Evolutionary conservation across 1,140 invertebrate genomes (phyloP).

Genomic region (Drosophila setifemur): DNA sequence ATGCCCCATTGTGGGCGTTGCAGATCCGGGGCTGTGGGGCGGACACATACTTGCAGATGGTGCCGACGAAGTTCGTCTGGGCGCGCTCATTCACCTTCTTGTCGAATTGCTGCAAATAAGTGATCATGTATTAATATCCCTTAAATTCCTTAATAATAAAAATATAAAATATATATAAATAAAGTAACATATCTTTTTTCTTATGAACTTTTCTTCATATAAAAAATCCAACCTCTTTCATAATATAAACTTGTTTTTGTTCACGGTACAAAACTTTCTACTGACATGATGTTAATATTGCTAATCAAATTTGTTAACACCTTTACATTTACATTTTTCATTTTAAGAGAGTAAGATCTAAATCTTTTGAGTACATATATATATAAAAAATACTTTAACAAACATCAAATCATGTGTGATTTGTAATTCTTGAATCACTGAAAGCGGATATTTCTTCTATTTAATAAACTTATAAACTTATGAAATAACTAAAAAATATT

Average conservation of each 20-base stretch:
- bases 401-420: neutral
- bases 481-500: no score
- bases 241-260: no score
- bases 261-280: neutral
- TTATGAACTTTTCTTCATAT: no score
- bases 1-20: conserved; percentile 50
- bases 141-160: no score
- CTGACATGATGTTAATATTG: neutral
- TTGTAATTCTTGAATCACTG: no score
- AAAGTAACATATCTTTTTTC: neutral
- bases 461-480: no score
- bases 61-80: conserved; percentile 62
- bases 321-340: neutral
- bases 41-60: conserved; percentile 61
- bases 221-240: no score
- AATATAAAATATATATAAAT: neutral
- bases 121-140: neutral
- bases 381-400: neutral
- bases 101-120: conserved; percentile 65
- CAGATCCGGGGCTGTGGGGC: conserved; percentile 70
- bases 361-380: no score
- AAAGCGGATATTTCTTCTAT: no score
- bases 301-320: neutral
- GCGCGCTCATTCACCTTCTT: conserved; percentile 62
- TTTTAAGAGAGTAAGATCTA: no score